Evolutionary conservation across 2,888 invertebrate genomes (phyloP), one percentile per base, ranked within the genome.

Genomic region (Andrena bucephala): DNA sequence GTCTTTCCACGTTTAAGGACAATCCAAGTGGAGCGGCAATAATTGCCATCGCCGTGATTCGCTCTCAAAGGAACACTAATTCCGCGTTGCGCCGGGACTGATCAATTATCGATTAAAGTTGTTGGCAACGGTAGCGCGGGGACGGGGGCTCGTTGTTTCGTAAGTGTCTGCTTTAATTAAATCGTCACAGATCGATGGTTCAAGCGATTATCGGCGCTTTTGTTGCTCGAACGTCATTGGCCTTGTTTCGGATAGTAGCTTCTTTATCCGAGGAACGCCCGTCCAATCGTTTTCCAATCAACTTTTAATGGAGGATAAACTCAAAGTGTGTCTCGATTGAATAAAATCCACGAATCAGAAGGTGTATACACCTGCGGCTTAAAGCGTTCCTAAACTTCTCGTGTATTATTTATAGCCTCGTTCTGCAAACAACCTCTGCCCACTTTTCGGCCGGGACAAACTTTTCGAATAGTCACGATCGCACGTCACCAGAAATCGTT

Each of bases 151-250:
- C 50, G n/a, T 36, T 27, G 52, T 27, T 36, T n/a, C 10, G 24
- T n/a, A 65, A 36, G 65, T 52, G 27, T 65, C 52, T 33, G 52
- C 50, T 54, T 72, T 65, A 52, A 72, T 65, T 59, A 59, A 57
- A 59, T 59, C 24, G 33, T 70, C 27, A 65, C 52, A 72, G 65
- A 62, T n/a, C 48, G 24, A 27, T 24, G 42, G 31, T 50, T 8
- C 42, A 27, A 3, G 7, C 31, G 20, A 27, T 60, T 50, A 52
- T 42, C 33, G 60, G 31, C 8, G 27, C 48, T 70, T 70, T 57
- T 57, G 57, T 24, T 24, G 27, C 57, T 57, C 57, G 24, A 27
- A 57, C 8, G 57, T 57, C 57, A 57, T 24, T 27, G 57, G 24
- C 24, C 57, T 27, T 10, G 24, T 27, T 24, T 24, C 24, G 5